A percentile compares a stretch with the other conserved stretches of the same genome.
phyloP scores from a whole-genome alignment of 2,113 vertebrate genomes.

The Pipa parva region DNA sequence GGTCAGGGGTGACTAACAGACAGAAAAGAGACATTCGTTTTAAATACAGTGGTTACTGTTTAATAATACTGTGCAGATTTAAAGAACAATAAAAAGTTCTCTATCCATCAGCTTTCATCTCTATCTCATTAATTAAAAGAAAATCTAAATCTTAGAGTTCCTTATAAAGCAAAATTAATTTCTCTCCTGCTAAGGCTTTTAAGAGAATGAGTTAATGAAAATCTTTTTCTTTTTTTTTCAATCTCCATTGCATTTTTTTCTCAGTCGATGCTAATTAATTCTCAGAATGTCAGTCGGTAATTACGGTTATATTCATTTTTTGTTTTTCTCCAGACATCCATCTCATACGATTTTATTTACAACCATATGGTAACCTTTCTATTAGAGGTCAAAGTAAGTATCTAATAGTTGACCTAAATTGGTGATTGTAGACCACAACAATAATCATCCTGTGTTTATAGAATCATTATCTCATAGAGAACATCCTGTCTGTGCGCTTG shows the following conservation, averaged over 20 bases:
- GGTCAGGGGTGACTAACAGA: no score
- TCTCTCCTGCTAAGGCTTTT: no score
- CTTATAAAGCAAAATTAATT: no score
- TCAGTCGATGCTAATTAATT: slow-evolving; percentile 30
- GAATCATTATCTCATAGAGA: slow-evolving; percentile 23
- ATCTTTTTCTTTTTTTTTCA: no score
- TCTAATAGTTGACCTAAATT: slow-evolving; percentile 9
- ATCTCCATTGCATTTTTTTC: not conserved
- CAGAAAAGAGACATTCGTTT: no score
- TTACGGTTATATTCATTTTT: not conserved
- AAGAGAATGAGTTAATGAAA: no score
- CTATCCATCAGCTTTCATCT: no score
- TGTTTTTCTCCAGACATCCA: not conserved
- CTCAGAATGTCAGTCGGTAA: slow-evolving; percentile 11
- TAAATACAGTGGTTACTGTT: no score
- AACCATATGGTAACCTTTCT: slow-evolving; percentile 11
- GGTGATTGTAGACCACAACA: slow-evolving; percentile 21
- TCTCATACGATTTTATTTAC: not conserved
- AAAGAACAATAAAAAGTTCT: no score
- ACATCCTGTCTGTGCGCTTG: slow-evolving; percentile 19
- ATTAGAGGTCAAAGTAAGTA: slow-evolving; percentile 5
- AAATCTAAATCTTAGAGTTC: no score
- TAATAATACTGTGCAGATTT: no score
- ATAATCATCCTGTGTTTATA: slow-evolving; percentile 9
- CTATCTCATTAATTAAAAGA: no score